Conservation (phyloP, 2,113 vertebrate species). For the Malurus cyaneus region DNA sequence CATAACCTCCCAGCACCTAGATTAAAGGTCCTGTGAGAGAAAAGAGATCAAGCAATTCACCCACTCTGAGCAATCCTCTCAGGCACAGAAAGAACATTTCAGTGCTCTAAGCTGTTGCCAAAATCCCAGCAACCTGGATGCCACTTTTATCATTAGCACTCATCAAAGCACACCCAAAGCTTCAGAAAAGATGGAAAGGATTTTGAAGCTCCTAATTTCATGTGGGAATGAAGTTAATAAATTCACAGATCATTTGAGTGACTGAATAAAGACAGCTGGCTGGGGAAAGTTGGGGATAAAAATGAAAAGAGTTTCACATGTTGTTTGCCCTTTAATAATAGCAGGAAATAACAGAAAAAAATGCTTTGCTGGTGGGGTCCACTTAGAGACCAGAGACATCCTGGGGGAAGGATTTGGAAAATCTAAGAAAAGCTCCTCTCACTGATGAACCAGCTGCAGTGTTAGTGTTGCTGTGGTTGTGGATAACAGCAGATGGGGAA, state of each 20-base stretch:
- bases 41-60: background rate
- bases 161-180: no score
- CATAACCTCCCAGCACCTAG: background rate
- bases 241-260: background rate
- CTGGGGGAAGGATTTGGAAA: background rate
- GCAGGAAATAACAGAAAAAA: background rate
- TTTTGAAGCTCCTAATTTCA: conserved; percentile 1
- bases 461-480: fast-evolving
- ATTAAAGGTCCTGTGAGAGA: background rate
- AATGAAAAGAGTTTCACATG: background rate
- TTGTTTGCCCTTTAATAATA: background rate
- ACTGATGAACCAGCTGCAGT: background rate
- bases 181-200: background rate
- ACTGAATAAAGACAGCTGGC: background rate
- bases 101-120: background rate
- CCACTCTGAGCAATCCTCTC: background rate
- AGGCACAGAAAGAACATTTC: background rate
- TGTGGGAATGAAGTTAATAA: background rate
- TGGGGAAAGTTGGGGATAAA: background rate
- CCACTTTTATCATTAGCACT: background rate
- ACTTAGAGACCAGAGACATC: background rate
- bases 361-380: background rate
- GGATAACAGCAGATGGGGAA: background rate
- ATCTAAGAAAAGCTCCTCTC: background rate
- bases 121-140: background rate